Evolutionary conservation across 2,113 vertebrate species (phyloP).

Genomic region (Esox niger): DNA sequence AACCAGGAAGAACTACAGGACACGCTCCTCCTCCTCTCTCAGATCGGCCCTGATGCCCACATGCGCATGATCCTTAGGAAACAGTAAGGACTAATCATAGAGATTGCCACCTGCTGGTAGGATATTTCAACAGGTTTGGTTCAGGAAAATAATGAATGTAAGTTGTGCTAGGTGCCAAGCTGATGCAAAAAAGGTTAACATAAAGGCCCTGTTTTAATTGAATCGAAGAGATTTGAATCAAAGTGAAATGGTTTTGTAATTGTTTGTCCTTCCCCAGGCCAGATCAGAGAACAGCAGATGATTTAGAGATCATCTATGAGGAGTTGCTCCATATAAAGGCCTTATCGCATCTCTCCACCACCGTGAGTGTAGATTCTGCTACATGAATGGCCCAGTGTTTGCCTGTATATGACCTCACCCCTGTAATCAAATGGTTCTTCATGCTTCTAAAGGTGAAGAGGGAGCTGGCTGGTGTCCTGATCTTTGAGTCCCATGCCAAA

Average conservation of each 20-base stretch:
- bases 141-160: not conserved
- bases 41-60: conserved; percentile 94
- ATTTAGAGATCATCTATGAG: conserved; percentile 96
- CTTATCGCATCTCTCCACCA: conserved; percentile 95
- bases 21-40: conserved; percentile 87
- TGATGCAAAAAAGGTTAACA: not conserved
- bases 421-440: conserved; percentile 20
- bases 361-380: conserved; percentile 74
- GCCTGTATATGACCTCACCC: not conserved
- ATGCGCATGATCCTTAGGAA: conserved; percentile 98
- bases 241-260: not conserved
- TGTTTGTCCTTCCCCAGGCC: conserved; percentile 72
- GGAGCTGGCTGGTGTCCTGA: conserved; percentile 90
- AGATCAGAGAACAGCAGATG: conserved; percentile 89
- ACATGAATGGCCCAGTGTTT: not conserved
- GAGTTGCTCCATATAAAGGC: conserved; percentile 97
- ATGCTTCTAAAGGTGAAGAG: conserved; percentile 83
- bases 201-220: not conserved
- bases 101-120: not conserved
- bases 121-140: not conserved
- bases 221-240: not conserved
- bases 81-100: conserved; percentile 73
- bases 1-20: conserved; percentile 94
- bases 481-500: conserved; percentile 95
- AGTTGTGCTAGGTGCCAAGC: not conserved